These are phyloP conservation scores for Mnemiopsis leidyi DNA, from an alignment of 37 sponge, comb jelly and placozoan genomes.

Conservation along the genomic window DNA sequence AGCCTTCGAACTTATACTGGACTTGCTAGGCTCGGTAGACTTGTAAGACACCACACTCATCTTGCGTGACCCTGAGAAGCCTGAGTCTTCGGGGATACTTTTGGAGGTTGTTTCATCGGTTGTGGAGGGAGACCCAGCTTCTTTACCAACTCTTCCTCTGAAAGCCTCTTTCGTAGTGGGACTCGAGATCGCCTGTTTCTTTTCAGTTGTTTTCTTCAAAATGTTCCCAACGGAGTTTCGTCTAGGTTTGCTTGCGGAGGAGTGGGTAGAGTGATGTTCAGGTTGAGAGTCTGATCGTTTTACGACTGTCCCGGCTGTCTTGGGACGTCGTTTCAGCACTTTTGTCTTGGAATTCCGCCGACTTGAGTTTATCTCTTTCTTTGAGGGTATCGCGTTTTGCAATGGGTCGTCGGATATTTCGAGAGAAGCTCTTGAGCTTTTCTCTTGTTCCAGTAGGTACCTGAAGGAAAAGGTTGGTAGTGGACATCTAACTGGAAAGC, in stretches of 20 bases:
- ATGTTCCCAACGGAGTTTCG: background rate
- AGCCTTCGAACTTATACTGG: background rate
- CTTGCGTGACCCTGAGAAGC: constrained; percentile 43
- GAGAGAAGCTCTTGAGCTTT: background rate
- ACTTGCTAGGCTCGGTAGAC: background rate
- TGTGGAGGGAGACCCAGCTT: background rate
- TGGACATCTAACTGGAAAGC: no score
- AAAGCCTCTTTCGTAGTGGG: constrained; percentile 24
- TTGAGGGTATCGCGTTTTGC: background rate
- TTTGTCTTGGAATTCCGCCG: background rate
- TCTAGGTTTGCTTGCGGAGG: background rate
- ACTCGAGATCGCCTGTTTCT: background rate
- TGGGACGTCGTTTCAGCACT: constrained; percentile 18
- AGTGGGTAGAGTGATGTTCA: background rate
- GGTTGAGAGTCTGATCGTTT: background rate
- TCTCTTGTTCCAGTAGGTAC: constrained; percentile 12
- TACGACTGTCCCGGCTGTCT: background rate
- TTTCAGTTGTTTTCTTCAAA: background rate
- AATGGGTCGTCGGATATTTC: background rate
- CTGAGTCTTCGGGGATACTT: background rate
- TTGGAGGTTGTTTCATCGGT: background rate
- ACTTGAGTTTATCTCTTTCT: background rate
- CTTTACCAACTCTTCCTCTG: background rate
- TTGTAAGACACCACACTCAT: constrained; percentile 16
- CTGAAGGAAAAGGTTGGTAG: background rate